Base-by-base conservation (phyloP, 2,888 invertebrate species). In the Drosophila affinis region DNA sequence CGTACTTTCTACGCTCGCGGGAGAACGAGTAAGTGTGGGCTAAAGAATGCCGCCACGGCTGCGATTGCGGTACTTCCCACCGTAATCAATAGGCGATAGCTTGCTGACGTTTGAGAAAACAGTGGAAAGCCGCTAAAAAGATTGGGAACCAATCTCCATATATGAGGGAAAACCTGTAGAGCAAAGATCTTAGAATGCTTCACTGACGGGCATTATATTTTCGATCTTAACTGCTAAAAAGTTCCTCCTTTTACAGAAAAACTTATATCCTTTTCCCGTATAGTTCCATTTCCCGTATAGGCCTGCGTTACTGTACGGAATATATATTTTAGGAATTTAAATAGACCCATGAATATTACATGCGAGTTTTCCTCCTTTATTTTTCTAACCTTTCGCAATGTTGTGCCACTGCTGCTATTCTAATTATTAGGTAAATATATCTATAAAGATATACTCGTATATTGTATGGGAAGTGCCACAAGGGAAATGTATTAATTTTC, bases 1-100 rank as follows among this genome's bases (percentile, higher is more conserved):
- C 92, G 32, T 90, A 91, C 61, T 90, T 91, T 75, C 75, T 92
- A 49, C 88, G 92, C 75, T 91, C 92, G 44, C 88, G 91, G 52
- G 91, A 90, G 72, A 91, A 91, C 78, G 92, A 92, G 92, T 92
- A 86, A 91, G 92, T 91, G 44, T 5, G 45, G 29, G 21, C 10
- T 53, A 39, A 24, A 45, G 54, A 39, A 39, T 39, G 39, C 14
- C 34, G 34, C 34, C 34, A 32, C 3, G 17, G n/a, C n/a, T 17
- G 32, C n/a, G n/a, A 29, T 27, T 69, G 69, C 53, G 67, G 75
- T 54, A 62, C 62, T 87, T 88, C 87, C 79, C 86, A 88, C 84
- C 79, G 77, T 79, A 84, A 87, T 88, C 86, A 77, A 87, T 87
- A 88, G 61, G 53, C 29, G 48, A 56, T 27, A 72, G 34, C 10